These are phyloP conservation scores for Passerculus sandwichensis DNA, from an alignment of 2,797 vertebrate genomes.

Conservation along the genomic window DNA sequence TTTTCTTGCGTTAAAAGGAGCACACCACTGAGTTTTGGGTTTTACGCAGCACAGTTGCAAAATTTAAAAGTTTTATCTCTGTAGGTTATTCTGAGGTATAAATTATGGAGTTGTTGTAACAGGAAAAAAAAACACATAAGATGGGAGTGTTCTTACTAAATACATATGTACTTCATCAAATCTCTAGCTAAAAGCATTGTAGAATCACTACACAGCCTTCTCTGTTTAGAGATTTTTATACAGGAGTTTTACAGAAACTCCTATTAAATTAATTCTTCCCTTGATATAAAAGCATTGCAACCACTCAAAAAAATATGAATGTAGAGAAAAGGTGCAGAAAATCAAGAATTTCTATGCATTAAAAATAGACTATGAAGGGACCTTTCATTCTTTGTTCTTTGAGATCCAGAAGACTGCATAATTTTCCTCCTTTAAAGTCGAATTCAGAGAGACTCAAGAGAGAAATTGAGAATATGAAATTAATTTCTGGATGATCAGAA, in stretches of 20 bases:
- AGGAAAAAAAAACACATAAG: accelerated
- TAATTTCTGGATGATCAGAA: neutral
- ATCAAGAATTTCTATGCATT: neutral
- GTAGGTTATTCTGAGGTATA: neutral
- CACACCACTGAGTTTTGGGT: neutral
- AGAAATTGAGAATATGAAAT: neutral
- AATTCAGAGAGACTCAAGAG: neutral
- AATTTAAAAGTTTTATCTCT: neutral
- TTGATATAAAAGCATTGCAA: neutral
- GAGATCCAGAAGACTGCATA: neutral
- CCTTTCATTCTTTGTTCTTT: neutral
- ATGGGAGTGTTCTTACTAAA: neutral
- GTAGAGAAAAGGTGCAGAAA: neutral
- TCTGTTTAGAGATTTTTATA: neutral
- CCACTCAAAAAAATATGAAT: neutral
- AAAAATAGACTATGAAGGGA: neutral
- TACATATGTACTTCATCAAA: neutral
- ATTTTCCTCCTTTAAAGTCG: neutral
- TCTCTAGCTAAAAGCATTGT: neutral
- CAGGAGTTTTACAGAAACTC: neutral
- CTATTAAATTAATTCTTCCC: neutral
- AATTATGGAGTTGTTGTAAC: neutral
- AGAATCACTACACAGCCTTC: neutral
- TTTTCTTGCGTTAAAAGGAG: neutral
- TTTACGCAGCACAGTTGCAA: neutral